Evolutionary conservation across 2,797 vertebrate species (phyloP).

Genomic region (Macrochelys suwanniensis): DNA sequence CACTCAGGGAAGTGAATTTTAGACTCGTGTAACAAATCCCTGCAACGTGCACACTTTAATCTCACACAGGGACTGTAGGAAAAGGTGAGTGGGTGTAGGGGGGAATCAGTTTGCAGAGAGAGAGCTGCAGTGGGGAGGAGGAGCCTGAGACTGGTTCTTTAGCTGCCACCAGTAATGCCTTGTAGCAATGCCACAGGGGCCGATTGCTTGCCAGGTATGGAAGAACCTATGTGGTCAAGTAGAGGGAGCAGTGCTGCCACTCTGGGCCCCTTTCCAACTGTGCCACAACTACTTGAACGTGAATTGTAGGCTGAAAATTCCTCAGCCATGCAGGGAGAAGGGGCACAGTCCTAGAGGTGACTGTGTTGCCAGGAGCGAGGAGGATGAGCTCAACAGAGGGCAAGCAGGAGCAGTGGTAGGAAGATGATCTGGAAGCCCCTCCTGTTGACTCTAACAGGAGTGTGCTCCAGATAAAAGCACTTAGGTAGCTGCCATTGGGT

Average conservation of each 20-base stretch:
- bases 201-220: background rate
- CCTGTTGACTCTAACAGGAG: background rate
- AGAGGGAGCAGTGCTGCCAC: too few relatives aligned
- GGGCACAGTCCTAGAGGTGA: background rate
- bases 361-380: background rate
- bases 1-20: background rate
- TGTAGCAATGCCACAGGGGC: background rate
- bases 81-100: rapidly evolving
- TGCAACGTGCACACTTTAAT: background rate
- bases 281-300: background rate
- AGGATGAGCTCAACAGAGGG: too few relatives aligned
- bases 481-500: background rate
- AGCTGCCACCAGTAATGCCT: background rate
- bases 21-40: background rate
- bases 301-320: background rate
- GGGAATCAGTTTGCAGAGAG: background rate
- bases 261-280: background rate
- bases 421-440: background rate
- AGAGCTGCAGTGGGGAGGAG: background rate
- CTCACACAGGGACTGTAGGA: rapidly evolving
- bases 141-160: background rate
- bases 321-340: background rate
- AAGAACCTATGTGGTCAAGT: background rate
- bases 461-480: background rate
- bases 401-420: background rate